These are phyloP conservation scores for Bagarius yarrelli DNA, from an alignment of 2,113 vertebrate species.

Conservation along the genomic window DNA sequence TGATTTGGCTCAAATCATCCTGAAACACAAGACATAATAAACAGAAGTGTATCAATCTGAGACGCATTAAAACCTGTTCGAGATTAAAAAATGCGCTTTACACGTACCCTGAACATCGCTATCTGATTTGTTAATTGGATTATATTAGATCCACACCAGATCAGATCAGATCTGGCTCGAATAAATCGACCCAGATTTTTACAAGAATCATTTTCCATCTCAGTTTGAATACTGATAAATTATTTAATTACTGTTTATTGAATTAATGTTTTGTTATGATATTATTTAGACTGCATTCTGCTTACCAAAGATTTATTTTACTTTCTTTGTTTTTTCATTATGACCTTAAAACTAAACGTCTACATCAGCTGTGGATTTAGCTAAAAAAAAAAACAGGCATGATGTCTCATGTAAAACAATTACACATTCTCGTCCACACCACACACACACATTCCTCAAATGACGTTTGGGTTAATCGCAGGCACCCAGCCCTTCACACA, in stretches of 20 bases:
- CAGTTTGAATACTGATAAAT: too few species aligned
- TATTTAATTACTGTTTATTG: too few species aligned
- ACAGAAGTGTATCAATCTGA: too few species aligned
- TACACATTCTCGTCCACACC: background rate
- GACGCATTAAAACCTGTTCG: too few species aligned
- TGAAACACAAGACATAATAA: slow-evolving; percentile 42
- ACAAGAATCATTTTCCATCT: too few species aligned
- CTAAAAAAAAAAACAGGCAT: background rate
- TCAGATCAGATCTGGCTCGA: too few species aligned
- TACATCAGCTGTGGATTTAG: background rate
- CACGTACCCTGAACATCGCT: too few species aligned
- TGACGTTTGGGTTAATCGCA: background rate
- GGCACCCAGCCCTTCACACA: background rate
- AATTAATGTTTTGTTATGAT: background rate
- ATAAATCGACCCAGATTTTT: too few species aligned
- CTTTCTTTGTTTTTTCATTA: background rate
- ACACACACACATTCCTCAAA: background rate
- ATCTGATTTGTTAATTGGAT: too few species aligned
- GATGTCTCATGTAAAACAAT: background rate
- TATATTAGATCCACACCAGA: too few species aligned
- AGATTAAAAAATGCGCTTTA: too few species aligned
- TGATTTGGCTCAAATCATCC: slow-evolving; percentile 71
- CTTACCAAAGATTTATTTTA: background rate
- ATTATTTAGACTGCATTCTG: background rate
- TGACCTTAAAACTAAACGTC: background rate